phyloP scores from a whole-genome alignment of 1,140 invertebrate species.

The Drosophila erecta region DNA sequence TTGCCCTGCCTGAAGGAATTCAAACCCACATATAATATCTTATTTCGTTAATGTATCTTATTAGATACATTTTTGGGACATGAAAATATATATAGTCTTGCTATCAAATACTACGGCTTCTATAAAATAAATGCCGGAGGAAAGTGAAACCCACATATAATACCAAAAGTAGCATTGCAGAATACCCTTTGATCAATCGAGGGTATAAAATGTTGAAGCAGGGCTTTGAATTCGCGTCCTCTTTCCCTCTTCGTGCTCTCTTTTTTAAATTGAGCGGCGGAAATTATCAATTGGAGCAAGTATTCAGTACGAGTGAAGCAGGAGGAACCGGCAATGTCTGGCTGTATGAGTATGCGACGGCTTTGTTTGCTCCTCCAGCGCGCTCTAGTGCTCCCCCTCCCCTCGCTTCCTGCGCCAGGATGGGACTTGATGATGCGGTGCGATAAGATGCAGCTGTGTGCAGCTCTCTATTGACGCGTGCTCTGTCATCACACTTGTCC shows the following conservation, averaged over 20 bases:
- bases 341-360: slow-evolving; percentile 23
- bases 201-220: slow-evolving; percentile 56
- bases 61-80: too few species aligned
- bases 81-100: too few species aligned
- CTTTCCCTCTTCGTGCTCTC: slow-evolving; percentile 15
- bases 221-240: slow-evolving; percentile 54
- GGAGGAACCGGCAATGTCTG: slow-evolving; percentile 59
- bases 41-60: too few species aligned
- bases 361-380: slow-evolving; percentile 37
- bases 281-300: slow-evolving; percentile 77
- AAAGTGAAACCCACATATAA: too few species aligned
- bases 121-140: too few species aligned
- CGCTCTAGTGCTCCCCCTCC: not conserved
- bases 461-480: slow-evolving; percentile 50
- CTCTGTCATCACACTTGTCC: slow-evolving; percentile 56
- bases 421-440: slow-evolving; percentile 45
- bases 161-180: not conserved
- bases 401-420: not conserved
- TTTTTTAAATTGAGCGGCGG: slow-evolving; percentile 67
- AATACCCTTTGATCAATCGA: not conserved
- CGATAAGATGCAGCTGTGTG: slow-evolving; percentile 56
- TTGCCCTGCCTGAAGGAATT: not conserved
- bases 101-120: too few species aligned
- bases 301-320: slow-evolving; percentile 34
- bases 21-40: too few species aligned